Evolutionary conservation across 2,888 invertebrate genomes (phyloP).

Genomic region (Lycophotia porphyrea): DNA sequence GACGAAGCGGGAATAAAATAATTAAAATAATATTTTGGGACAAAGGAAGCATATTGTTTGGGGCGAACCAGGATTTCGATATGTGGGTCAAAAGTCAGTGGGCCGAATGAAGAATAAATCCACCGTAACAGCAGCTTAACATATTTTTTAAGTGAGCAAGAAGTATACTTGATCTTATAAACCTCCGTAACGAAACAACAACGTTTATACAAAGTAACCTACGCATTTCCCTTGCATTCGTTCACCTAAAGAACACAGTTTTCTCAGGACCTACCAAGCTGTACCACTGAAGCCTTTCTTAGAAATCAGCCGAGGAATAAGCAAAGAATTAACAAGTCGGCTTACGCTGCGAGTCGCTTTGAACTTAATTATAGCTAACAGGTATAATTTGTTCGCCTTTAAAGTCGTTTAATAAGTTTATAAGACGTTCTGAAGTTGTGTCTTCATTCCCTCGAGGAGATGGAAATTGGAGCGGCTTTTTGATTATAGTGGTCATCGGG

Average conservation of each 20-base stretch:
- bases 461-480: constrained; percentile 20
- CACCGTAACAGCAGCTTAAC: background rate
- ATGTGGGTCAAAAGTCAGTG: no score
- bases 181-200: background rate
- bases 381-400: constrained; percentile 76
- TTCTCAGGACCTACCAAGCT: background rate
- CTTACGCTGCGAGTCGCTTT: constrained; percentile 65
- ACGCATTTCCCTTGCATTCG: constrained; percentile 1
- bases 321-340: constrained; percentile 64
- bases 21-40: no score
- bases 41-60: no score
- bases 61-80: no score
- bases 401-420: constrained; percentile 73
- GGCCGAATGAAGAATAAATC: no score
- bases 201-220: constrained; percentile 5
- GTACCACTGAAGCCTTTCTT: constrained; percentile 15
- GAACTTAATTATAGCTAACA: constrained; percentile 76
- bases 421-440: constrained; percentile 55
- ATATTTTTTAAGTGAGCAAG: background rate
- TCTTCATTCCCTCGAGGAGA: constrained; percentile 40
- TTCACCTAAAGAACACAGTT: constrained; percentile 10
- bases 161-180: background rate
- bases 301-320: constrained; percentile 60
- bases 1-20: no score
- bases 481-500: background rate